Evolutionary conservation across 2,888 invertebrate genomes (phyloP).

Genomic region (Yponomeuta sedellus): DNA sequence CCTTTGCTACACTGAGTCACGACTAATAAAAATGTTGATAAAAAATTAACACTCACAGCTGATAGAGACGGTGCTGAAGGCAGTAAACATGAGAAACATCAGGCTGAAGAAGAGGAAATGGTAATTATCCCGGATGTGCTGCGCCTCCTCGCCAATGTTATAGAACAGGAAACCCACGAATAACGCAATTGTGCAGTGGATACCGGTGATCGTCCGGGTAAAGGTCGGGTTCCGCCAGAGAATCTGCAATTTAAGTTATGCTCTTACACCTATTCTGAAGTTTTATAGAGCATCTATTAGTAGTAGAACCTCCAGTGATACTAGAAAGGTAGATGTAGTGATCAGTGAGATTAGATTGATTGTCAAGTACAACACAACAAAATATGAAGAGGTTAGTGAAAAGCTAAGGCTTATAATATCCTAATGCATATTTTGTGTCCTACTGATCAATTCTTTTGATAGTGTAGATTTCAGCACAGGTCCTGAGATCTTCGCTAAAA

Average conservation of each 20-base stretch:
- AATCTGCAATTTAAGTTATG: slow-evolving; percentile 42
- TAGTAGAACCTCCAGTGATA: too few species aligned
- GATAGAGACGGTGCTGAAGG: slow-evolving; percentile 92
- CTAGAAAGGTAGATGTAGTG: too few species aligned
- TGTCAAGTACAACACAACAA: too few species aligned
- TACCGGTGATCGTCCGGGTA: slow-evolving; percentile 84
- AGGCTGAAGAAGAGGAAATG: slow-evolving; percentile 93
- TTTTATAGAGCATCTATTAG: too few species aligned
- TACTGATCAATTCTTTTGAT: too few species aligned
- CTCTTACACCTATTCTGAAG: too few species aligned
- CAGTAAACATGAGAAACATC: slow-evolving; percentile 96
- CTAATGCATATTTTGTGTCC: too few species aligned
- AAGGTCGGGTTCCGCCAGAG: slow-evolving; percentile 84
- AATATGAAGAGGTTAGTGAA: too few species aligned
- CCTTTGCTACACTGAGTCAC: neutral
- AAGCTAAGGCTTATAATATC: too few species aligned
- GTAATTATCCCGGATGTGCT: slow-evolving; percentile 88
- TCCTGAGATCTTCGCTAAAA: too few species aligned
- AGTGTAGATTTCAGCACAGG: too few species aligned
- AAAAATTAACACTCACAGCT: slow-evolving; percentile 83
- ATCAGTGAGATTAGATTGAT: too few species aligned
- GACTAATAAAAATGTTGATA: slow-evolving; percentile 4
- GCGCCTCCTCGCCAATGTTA: slow-evolving; percentile 91
- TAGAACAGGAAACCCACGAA: slow-evolving; percentile 89
- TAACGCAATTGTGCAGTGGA: slow-evolving; percentile 88